Percentiles rank a stretch among this genome's conserved stretches.
Evolutionary conservation across 2,113 vertebrate genomes (phyloP).

Genomic region (Petroica traversi): DNA sequence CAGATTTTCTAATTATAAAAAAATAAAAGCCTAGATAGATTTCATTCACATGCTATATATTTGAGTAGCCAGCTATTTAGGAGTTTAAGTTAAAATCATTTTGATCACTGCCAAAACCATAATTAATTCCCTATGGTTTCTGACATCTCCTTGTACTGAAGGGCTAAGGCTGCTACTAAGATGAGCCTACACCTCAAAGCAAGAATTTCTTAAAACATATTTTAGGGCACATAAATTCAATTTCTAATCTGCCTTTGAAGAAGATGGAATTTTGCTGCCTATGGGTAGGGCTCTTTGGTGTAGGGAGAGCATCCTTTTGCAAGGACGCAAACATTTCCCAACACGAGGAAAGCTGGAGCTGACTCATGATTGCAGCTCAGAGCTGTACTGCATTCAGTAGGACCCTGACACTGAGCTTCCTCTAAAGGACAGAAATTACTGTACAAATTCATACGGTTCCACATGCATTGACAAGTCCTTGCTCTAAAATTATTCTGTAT

Average conservation of each 20-base stretch:
- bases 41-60: not conserved
- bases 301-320: not conserved
- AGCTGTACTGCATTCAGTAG: not conserved
- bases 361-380: not conserved
- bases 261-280: not conserved
- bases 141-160: not conserved
- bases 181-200: not conserved
- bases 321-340: not conserved
- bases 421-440: not conserved
- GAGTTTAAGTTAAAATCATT: not conserved
- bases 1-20: constrained; percentile 11
- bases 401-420: rapidly evolving
- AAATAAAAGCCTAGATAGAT: not conserved
- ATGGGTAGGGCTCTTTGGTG: not conserved
- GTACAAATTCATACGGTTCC: not conserved
- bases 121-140: constrained; percentile 28
- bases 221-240: not conserved
- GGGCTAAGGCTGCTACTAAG: not conserved
- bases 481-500: not conserved
- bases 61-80: not conserved
- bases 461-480: not conserved
- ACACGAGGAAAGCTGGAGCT: not conserved
- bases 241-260: not conserved
- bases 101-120: not conserved
- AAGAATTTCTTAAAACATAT: not conserved